phyloP scores from a whole-genome alignment of 2,113 vertebrate species.

The Sylvilagus bachmani region DNA sequence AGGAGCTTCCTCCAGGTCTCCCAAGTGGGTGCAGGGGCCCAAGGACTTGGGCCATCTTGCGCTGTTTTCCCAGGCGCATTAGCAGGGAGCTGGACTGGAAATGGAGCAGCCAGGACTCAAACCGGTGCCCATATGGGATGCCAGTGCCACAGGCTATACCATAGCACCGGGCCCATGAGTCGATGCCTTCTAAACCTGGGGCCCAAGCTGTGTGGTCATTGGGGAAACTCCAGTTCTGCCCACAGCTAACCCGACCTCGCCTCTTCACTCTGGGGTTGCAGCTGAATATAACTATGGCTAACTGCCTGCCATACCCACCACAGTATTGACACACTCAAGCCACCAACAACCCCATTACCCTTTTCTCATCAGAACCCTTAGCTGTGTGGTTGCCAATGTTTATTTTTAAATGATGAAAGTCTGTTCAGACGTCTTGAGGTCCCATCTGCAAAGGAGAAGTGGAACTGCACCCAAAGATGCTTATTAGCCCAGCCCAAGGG shows the following conservation, averaged over 20 bases:
- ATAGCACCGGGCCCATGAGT: background rate
- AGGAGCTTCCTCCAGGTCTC: too few species aligned
- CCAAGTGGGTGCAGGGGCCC: too few species aligned
- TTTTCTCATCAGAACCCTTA: background rate
- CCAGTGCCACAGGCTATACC: too few species aligned
- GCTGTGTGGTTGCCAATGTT: background rate
- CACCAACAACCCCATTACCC: background rate
- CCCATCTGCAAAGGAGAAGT: background rate
- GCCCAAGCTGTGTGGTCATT: background rate
- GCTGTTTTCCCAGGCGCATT: too few species aligned
- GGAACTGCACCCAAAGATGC: background rate
- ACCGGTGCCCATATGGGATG: too few species aligned
- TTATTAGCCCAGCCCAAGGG: background rate
- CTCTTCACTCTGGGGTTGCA: background rate
- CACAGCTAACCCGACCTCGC: background rate
- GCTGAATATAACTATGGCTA: background rate
- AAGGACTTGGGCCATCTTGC: too few species aligned
- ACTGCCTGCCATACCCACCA: background rate
- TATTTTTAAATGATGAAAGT: slow-evolving; percentile 11
- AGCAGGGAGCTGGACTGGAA: too few species aligned
- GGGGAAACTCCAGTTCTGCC: background rate
- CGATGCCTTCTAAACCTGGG: background rate
- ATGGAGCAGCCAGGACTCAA: too few species aligned
- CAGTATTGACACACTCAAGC: background rate
- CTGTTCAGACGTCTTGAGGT: background rate